Percentiles rank a stretch among this genome's conserved stretches.
Evolutionary conservation across 2,888 invertebrate genomes (phyloP).

Genomic region (Trisateles emortualis): DNA sequence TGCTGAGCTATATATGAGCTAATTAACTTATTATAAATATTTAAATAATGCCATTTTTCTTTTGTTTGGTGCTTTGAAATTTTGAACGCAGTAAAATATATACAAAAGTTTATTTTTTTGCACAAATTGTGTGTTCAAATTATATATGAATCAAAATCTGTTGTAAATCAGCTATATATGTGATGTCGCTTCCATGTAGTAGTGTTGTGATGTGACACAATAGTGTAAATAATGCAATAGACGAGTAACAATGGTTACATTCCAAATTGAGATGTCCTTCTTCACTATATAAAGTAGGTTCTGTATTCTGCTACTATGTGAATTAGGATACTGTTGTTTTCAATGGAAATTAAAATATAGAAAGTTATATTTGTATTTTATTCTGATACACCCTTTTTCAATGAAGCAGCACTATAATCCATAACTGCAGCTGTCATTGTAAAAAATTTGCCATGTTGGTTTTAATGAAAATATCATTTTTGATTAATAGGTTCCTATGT

Average conservation of each 20-base stretch:
- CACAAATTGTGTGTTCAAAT: constrained; percentile 69
- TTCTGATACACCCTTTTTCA: too few relatives aligned
- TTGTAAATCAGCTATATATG: constrained; percentile 46
- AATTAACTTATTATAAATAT: constrained; percentile 62
- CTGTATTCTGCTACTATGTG: constrained; percentile 65
- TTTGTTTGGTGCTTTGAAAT: constrained; percentile 63
- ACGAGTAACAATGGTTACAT: constrained; percentile 77
- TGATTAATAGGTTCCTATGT: too few relatives aligned
- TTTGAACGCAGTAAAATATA: constrained; percentile 8
- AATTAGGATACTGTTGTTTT: constrained; percentile 80
- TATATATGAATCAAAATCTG: constrained; percentile 44
- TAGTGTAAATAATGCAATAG: constrained; percentile 66
- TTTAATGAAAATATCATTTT: too few relatives aligned
- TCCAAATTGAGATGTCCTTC: constrained; percentile 70
- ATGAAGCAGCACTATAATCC: too few relatives aligned
- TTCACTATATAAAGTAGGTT: constrained; percentile 61
- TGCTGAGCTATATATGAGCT: constrained; percentile 47
- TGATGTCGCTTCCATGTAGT: constrained; percentile 50
- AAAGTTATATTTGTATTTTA: constrained; percentile 63
- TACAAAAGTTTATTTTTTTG: constrained; percentile 56
- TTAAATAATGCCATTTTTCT: constrained; percentile 57
- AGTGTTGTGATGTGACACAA: constrained; percentile 52
- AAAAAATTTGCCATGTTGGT: too few relatives aligned
- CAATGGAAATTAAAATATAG: constrained; percentile 83
- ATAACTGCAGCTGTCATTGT: too few relatives aligned